phyloP scores from a whole-genome alignment of 2,113 vertebrate species.

The Ailurus styani region DNA sequence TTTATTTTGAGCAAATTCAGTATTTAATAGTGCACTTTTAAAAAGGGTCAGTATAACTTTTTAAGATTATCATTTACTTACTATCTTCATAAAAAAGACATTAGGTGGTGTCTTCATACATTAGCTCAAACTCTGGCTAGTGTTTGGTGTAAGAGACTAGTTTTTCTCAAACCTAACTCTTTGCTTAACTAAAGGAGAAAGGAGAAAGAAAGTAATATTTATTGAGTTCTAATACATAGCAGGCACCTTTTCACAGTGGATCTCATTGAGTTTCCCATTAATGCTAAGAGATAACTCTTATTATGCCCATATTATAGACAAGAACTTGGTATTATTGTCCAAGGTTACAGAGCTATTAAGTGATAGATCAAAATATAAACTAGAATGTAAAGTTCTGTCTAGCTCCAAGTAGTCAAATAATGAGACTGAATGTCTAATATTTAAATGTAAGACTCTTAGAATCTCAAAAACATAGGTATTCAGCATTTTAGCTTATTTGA shows the following conservation, averaged over 20 bases:
- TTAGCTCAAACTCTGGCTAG: neutral
- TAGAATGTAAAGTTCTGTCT: neutral
- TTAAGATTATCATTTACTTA: neutral
- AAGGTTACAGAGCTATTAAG: neutral
- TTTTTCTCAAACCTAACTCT: neutral
- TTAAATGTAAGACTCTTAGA: neutral
- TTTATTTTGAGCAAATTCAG: neutral
- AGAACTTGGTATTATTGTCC: neutral
- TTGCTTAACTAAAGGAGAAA: neutral
- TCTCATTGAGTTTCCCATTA: neutral
- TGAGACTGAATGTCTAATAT: neutral
- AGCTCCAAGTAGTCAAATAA: neutral
- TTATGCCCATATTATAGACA: neutral
- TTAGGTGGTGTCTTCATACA: neutral
- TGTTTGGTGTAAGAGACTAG: neutral
- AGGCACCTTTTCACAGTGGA: neutral
- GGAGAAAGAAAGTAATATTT: neutral
- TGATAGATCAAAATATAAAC: neutral
- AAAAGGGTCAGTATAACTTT: neutral
- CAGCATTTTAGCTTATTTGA: constrained; percentile 11
- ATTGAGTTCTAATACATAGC: neutral
- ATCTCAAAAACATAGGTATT: neutral
- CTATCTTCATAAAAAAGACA: neutral
- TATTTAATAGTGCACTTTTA: neutral
- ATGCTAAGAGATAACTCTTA: neutral